Evolutionary conservation across 2,888 invertebrate species (phyloP).

Genomic region (Lepidochrysops patricia): DNA sequence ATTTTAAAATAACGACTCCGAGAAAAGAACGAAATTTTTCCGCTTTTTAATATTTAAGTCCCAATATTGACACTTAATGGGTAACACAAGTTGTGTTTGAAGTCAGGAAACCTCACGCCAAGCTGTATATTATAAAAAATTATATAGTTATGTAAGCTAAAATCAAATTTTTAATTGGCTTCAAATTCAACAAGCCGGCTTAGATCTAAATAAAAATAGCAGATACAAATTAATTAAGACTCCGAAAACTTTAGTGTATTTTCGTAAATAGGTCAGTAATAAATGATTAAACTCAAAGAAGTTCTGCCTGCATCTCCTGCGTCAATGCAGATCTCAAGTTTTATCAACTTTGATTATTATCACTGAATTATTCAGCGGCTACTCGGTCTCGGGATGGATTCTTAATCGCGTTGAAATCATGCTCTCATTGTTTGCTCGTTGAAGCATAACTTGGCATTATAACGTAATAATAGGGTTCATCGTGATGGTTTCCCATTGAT

Average conservation of each 20-base stretch:
- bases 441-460: neutral
- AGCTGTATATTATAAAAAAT: too few relatives aligned
- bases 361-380: constrained; percentile 7
- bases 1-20: neutral
- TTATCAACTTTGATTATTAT: constrained; percentile 8
- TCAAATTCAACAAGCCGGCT: neutral
- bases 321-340: constrained; percentile 11
- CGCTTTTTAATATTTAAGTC: too few relatives aligned
- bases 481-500: too few relatives aligned
- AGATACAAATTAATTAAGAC: neutral
- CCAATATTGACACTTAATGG: too few relatives aligned
- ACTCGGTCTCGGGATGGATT: neutral
- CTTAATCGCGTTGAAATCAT: neutral
- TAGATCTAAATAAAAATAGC: neutral
- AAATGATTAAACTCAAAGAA: constrained; percentile 1
- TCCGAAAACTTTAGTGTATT: neutral
- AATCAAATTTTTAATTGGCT: neutral
- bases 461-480: too few relatives aligned
- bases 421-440: neutral
- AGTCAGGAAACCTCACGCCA: too few relatives aligned
- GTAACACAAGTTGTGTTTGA: too few relatives aligned
- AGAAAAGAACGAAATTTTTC: neutral
- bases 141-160: too few relatives aligned
- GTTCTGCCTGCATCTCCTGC: constrained; percentile 5
- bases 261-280: constrained; percentile 1